Conservation (phyloP, 2,113 vertebrate genomes). For the Malurus melanocephalus region DNA sequence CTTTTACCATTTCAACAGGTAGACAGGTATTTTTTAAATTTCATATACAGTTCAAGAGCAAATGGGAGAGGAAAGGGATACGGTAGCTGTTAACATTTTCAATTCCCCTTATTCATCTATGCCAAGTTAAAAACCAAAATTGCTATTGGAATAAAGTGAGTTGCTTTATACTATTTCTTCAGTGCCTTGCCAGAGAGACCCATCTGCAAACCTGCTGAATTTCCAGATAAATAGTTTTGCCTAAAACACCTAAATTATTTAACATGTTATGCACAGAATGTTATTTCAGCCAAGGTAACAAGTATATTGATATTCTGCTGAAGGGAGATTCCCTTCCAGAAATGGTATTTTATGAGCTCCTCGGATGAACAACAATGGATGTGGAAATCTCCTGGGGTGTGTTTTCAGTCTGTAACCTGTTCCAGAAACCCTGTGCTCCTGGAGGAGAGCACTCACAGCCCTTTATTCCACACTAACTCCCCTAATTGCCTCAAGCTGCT, state of each 20-base stretch:
- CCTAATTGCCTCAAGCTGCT: slow-evolving; percentile 4
- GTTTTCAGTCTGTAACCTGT: neutral
- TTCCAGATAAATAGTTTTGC: neutral
- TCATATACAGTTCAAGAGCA: neutral
- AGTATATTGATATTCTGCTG: neutral
- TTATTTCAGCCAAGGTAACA: neutral
- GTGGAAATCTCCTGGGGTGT: neutral
- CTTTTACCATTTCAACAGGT: neutral
- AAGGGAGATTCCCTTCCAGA: neutral
- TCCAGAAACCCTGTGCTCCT: neutral
- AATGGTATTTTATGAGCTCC: neutral
- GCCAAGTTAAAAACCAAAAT: neutral
- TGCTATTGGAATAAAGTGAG: neutral
- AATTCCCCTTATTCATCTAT: neutral
- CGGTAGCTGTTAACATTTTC: neutral
- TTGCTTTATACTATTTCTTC: neutral
- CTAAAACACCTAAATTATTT: neutral
- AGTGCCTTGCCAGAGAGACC: neutral
- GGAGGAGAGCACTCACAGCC: neutral
- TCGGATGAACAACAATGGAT: neutral
- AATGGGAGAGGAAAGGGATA: neutral
- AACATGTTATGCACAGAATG: neutral
- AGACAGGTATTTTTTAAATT: rapidly evolving
- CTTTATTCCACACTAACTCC: neutral
- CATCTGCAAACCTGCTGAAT: neutral